Conservation (phyloP, 1,140 invertebrate species). For the Phocides pigmalion region DNA sequence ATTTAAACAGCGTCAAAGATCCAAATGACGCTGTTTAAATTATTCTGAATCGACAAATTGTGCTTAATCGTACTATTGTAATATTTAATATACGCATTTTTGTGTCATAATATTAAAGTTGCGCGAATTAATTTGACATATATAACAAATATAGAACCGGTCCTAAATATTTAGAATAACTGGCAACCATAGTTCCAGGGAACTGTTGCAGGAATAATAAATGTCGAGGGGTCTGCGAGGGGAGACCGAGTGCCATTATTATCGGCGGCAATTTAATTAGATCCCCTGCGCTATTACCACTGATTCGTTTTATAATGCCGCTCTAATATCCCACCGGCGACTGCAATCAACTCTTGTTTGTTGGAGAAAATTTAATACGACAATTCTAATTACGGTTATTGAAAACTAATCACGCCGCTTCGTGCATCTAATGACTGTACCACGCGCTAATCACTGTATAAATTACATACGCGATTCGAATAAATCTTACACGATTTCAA, state of each 20-base stretch:
- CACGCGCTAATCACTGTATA: constrained; percentile 42
- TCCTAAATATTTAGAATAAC: constrained; percentile 11
- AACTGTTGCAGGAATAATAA: constrained; percentile 74
- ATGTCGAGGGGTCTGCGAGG: constrained; percentile 77
- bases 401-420: constrained; percentile 52
- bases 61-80: too few relatives aligned
- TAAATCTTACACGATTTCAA: constrained; percentile 27
- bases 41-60: too few relatives aligned
- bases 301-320: constrained; percentile 80
- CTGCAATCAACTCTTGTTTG: constrained; percentile 56
- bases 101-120: neutral
- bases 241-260: constrained; percentile 78
- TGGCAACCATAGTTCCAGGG: constrained; percentile 46
- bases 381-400: constrained; percentile 60
- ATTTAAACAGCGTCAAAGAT: too few relatives aligned
- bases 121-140: neutral
- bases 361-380: constrained; percentile 59
- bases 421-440: constrained; percentile 20
- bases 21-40: too few relatives aligned
- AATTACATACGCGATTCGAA: constrained; percentile 34
- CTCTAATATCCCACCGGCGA: constrained; percentile 64
- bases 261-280: constrained; percentile 82
- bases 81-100: neutral
- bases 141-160: neutral
- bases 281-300: constrained; percentile 78